Evolutionary conservation across 2,797 vertebrate species (phyloP).

Genomic region (Lutjanus argentimaculatus): DNA sequence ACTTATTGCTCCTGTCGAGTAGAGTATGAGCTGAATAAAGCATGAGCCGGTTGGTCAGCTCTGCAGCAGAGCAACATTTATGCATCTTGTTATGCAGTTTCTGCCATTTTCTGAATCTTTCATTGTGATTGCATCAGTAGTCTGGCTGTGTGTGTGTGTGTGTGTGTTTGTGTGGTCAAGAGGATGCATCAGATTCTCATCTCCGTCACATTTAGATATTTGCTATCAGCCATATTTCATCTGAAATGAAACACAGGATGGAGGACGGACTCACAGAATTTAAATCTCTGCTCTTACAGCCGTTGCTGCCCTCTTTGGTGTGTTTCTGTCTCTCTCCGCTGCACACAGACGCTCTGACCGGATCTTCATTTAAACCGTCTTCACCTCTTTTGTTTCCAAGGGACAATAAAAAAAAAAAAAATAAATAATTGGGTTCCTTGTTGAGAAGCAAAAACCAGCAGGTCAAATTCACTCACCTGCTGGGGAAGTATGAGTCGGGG

Average conservation of each 20-base stretch:
- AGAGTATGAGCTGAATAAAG: conserved; percentile 12
- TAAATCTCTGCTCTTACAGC: conserved; percentile 1
- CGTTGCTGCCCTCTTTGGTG: not conserved
- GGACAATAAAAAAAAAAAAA: conserved; percentile 24
- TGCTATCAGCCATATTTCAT: not conserved
- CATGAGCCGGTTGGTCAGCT: conserved; percentile 1
- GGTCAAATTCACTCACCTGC: conserved; percentile 19
- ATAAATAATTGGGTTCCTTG: conserved; percentile 23
- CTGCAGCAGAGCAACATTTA: conserved; percentile 9
- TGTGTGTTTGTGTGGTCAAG: not conserved
- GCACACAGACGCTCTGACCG: not conserved
- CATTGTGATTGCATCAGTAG: conserved; percentile 44
- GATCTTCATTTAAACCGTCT: not conserved
- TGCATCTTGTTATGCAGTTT: conserved; percentile 12
- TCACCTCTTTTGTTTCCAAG: conserved; percentile 13
- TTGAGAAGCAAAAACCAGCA: not conserved
- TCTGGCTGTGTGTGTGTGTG: conserved; percentile 2
- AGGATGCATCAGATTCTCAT: conserved; percentile 13
- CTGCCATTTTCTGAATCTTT: conserved; percentile 32
- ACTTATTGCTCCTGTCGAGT: not conserved
- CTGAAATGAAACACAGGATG: conserved; percentile 2
- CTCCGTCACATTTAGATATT: conserved; percentile 19
- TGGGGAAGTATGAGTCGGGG: not conserved
- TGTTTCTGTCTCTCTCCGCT: not conserved
- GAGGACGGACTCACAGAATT: not conserved